phyloP scores from a whole-genome alignment of 35 echinoderm and acorn worm species.

The Anneissia japonica region DNA sequence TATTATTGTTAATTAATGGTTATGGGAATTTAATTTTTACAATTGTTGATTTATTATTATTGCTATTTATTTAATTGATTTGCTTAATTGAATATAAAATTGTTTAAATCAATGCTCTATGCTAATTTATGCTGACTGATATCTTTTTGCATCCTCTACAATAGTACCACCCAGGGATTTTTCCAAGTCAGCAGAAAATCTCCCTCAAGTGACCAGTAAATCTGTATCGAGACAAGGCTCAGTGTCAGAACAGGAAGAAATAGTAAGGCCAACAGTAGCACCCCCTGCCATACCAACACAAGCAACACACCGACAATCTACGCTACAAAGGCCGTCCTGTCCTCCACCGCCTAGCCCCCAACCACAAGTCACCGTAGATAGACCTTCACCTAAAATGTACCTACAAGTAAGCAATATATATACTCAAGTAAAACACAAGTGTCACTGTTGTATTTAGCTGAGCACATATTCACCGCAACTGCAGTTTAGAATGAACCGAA shows the following conservation, averaged over 20 bases:
- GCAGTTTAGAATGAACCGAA: too few species aligned
- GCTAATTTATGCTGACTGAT: too few species aligned
- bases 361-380: constrained; percentile 4
- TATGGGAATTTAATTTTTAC: too few species aligned
- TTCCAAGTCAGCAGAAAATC: background rate
- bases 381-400: background rate
- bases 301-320: background rate
- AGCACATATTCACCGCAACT: too few species aligned
- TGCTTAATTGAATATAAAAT: too few species aligned
- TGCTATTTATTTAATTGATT: too few species aligned
- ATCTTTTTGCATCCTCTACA: too few species aligned
- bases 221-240: background rate
- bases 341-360: background rate
- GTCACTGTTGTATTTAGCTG: too few species aligned
- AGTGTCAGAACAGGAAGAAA: background rate
- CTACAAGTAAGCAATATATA: background rate
- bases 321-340: background rate
- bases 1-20: too few species aligned
- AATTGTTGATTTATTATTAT: too few species aligned
- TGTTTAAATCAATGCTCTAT: too few species aligned
- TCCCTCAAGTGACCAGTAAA: background rate
- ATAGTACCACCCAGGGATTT: background rate
- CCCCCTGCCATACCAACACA: background rate
- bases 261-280: background rate
- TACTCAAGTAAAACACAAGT: too few species aligned